These are phyloP conservation scores for Ictalurus furcatus DNA, from an alignment of 2,113 vertebrate species.

Conservation along the genomic window DNA sequence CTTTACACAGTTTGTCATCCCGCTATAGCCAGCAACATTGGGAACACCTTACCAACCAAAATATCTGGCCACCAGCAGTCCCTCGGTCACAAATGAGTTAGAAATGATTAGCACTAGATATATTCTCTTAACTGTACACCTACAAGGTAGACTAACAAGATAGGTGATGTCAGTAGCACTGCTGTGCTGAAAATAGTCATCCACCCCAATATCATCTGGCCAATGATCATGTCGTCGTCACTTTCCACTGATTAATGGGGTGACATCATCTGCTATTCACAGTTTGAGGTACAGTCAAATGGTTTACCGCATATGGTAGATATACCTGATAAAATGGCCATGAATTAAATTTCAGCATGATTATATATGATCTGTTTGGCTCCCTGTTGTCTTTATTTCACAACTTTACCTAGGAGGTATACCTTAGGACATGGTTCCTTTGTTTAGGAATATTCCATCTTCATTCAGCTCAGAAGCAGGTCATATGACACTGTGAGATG, in stretches of 20 bases:
- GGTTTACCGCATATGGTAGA: not conserved
- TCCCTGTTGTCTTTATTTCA: not conserved
- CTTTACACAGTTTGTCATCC: not conserved
- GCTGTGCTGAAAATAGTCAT: not conserved
- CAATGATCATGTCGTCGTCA: not conserved
- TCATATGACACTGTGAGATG: not conserved
- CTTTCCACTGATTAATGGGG: not conserved
- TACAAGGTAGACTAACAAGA: not conserved
- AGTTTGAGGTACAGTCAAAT: not conserved
- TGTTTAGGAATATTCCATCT: not conserved
- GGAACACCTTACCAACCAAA: not conserved
- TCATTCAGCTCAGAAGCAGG: not conserved
- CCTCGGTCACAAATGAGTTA: not conserved
- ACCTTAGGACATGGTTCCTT: not conserved
- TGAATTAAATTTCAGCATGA: not conserved
- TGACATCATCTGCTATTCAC: not conserved
- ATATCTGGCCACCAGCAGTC: not conserved
- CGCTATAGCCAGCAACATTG: not conserved
- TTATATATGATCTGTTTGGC: not conserved
- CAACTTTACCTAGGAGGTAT: not conserved
- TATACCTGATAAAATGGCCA: not conserved
- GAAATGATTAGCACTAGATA: not conserved
- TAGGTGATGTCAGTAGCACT: not conserved
- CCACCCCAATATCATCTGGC: not conserved
- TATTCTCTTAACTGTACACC: not conserved